phyloP scores from a whole-genome alignment of 2,113 vertebrate genomes.

The Columba janthina region DNA sequence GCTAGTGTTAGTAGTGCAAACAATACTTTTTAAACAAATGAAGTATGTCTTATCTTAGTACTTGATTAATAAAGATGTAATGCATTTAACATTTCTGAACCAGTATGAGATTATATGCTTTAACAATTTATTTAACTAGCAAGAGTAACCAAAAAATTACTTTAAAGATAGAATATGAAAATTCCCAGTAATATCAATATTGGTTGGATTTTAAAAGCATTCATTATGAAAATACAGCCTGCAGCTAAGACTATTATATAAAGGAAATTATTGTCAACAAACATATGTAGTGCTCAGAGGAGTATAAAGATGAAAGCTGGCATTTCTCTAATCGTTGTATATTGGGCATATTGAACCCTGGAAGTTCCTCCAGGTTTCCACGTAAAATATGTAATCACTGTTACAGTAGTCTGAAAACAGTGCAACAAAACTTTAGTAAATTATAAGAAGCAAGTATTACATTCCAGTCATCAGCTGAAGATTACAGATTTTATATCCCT shows the following conservation, averaged over 20 bases:
- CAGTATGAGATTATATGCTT: not conserved
- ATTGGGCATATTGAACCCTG: not conserved
- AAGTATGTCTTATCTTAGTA: not conserved
- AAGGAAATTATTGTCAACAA: constrained; percentile 42
- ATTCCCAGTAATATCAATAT: not conserved
- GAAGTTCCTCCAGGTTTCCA: not conserved
- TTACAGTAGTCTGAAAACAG: not conserved
- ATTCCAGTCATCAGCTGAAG: not conserved
- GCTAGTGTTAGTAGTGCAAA: not conserved
- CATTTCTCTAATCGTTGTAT: not conserved
- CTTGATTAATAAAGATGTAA: not conserved
- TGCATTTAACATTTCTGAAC: not conserved
- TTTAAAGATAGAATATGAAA: constrained; percentile 29
- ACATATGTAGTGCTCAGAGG: not conserved
- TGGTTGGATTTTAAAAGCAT: not conserved
- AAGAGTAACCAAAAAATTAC: not conserved
- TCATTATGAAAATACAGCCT: constrained; percentile 46
- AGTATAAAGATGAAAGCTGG: not conserved
- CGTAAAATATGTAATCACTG: not conserved
- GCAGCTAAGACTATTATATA: constrained; percentile 22
- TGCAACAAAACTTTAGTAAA: not conserved
- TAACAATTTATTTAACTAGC: not conserved
- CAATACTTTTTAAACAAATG: not conserved
- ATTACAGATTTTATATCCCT: not conserved
- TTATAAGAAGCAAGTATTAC: not conserved